phyloP scores from a whole-genome alignment of 2,113 vertebrate species.

The Spermophilus dauricus region DNA sequence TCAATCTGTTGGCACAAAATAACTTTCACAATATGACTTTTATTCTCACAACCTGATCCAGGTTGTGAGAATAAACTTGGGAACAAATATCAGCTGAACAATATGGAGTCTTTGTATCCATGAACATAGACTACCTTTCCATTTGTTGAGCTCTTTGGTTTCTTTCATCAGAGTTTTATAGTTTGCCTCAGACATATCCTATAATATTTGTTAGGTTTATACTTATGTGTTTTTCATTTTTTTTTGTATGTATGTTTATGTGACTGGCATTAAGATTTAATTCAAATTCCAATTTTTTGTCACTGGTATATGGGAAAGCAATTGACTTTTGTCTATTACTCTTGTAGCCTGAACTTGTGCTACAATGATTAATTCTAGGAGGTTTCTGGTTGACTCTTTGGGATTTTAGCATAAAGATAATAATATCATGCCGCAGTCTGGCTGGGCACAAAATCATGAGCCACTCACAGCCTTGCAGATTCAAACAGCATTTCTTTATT shows the following conservation, averaged over 20 bases:
- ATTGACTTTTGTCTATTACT: not conserved
- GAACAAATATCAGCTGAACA: not conserved
- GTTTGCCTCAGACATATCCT: not conserved
- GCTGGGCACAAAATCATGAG: too few species aligned
- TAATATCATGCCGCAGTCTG: not conserved
- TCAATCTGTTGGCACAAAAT: not conserved
- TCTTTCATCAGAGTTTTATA: not conserved
- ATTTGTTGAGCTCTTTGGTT: not conserved
- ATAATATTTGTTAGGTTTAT: not conserved
- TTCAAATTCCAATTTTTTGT: not conserved
- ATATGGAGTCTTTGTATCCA: not conserved
- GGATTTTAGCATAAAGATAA: not conserved
- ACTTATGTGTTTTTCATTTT: not conserved
- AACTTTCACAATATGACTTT: not conserved
- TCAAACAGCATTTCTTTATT: too few species aligned
- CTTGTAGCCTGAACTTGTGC: not conserved
- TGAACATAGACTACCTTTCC: not conserved
- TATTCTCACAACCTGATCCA: too few species aligned
- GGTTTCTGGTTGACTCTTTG: not conserved
- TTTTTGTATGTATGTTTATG: not conserved
- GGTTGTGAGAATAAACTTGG: not conserved
- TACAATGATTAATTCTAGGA: not conserved
- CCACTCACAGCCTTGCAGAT: too few species aligned
- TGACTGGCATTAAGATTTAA: not conserved
- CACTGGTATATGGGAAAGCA: not conserved